Conservation (phyloP, 2,113 vertebrate genomes). For the Haplochromis vanheusdeni region DNA sequence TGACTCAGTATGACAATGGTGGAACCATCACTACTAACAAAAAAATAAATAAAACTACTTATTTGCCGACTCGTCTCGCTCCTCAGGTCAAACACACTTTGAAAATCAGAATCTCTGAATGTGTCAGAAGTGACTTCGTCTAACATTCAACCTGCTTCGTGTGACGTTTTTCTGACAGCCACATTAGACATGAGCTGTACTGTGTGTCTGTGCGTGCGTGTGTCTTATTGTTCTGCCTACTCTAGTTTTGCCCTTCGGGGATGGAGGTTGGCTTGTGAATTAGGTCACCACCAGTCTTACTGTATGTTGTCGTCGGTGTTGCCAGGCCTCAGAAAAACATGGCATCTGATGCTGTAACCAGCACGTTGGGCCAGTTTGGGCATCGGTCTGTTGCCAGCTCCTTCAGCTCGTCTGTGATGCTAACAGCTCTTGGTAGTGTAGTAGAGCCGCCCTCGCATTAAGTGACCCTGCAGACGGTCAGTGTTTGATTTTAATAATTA, state of each 20-base stretch:
- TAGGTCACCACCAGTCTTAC: conserved; percentile 8
- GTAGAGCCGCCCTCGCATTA: accelerated
- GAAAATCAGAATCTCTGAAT: background rate
- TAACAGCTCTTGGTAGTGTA: accelerated
- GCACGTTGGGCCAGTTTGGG: background rate
- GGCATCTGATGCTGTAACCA: background rate
- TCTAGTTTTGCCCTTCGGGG: background rate
- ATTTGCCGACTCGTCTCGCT: background rate
- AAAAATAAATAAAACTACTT: accelerated
- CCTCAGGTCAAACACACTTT: background rate
- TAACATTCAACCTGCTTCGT: accelerated
- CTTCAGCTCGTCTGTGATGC: background rate
- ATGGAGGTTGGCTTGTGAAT: background rate
- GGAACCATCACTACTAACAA: background rate
- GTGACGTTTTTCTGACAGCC: background rate
- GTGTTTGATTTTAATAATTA: background rate
- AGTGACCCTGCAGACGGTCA: background rate
- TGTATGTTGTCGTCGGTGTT: background rate
- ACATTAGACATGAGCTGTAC: background rate
- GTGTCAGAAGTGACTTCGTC: background rate
- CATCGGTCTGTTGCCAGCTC: background rate
- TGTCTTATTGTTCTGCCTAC: background rate
- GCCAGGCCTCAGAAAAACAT: background rate
- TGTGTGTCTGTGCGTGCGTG: accelerated
- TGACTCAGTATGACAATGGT: background rate